Percentiles rank a stretch among this genome's conserved stretches.
phyloP scores from a whole-genome alignment of 2,113 vertebrate species.

The Cervus canadensis region DNA sequence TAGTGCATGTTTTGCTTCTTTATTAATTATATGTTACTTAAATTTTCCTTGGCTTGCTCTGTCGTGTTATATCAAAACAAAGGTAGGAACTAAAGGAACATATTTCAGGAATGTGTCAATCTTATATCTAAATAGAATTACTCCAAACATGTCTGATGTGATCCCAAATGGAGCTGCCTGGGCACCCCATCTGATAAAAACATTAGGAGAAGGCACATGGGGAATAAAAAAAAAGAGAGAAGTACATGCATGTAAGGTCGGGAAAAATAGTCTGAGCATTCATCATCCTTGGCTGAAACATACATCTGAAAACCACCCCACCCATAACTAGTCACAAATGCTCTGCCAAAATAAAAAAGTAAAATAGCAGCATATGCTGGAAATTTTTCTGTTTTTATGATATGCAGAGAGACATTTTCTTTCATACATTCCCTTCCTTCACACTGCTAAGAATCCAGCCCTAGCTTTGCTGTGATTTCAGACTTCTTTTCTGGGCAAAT shows the following conservation, averaged over 20 bases:
- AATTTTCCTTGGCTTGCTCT: background rate
- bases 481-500: constrained; percentile 63
- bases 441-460: background rate
- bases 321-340: constrained; percentile 48
- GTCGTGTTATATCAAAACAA: background rate
- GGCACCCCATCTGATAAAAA: background rate
- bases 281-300: constrained; percentile 59
- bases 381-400: constrained; percentile 58
- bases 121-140: constrained; percentile 20
- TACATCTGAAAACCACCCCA: constrained; percentile 35
- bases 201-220: background rate
- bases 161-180: background rate
- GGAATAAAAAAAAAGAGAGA: background rate
- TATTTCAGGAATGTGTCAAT: background rate
- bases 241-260: constrained; percentile 43
- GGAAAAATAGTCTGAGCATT: constrained; percentile 63
- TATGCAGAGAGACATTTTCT: constrained; percentile 63
- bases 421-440: constrained; percentile 22
- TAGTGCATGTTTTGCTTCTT: background rate
- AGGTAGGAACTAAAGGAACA: background rate
- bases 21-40: constrained; percentile 8
- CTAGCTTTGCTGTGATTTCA: constrained; percentile 52
- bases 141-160: background rate
- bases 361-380: constrained; percentile 68
- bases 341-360: constrained; percentile 53